Evolutionary conservation across 2,888 invertebrate species (phyloP).

Genomic region (Mactromeris polynyma): DNA sequence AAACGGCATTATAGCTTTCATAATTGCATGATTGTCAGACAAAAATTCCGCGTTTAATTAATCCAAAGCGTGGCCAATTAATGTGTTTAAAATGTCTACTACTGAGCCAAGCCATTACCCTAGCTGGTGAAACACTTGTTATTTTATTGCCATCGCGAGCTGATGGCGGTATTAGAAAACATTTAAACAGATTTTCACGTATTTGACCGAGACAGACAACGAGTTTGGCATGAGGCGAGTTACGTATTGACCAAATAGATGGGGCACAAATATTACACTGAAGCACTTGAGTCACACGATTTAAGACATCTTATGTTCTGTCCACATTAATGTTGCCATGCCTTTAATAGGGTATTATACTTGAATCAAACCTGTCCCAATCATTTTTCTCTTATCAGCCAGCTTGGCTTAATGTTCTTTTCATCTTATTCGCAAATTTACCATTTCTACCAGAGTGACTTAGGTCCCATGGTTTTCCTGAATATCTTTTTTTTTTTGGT

Average conservation of each 20-base stretch:
- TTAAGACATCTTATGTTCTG: background rate
- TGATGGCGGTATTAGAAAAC: constrained; percentile 52
- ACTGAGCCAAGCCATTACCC: constrained; percentile 55
- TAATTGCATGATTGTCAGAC: constrained; percentile 67
- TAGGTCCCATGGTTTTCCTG: too few relatives aligned
- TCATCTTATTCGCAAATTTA: too few relatives aligned
- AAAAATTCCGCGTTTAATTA: constrained; percentile 66
- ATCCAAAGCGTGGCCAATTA: constrained; percentile 69
- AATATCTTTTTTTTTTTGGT: too few relatives aligned
- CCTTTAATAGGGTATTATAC: background rate
- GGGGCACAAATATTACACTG: constrained; percentile 4
- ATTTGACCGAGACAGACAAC: constrained; percentile 41
- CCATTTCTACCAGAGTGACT: too few relatives aligned
- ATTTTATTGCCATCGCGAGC: constrained; percentile 43
- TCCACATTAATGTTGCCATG: background rate
- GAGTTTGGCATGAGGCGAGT: constrained; percentile 32
- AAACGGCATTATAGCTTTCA: constrained; percentile 57
- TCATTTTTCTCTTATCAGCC: background rate
- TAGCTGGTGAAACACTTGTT: constrained; percentile 49
- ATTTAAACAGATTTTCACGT: constrained; percentile 45
- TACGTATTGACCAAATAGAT: constrained; percentile 36
- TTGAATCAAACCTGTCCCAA: background rate
- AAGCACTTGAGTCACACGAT: background rate
- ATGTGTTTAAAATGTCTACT: constrained; percentile 61
- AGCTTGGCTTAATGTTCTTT: too few relatives aligned